These are phyloP conservation scores for Leptinotarsa tumamoca DNA, from an alignment of 2,888 invertebrate genomes.

Conservation along the genomic window DNA sequence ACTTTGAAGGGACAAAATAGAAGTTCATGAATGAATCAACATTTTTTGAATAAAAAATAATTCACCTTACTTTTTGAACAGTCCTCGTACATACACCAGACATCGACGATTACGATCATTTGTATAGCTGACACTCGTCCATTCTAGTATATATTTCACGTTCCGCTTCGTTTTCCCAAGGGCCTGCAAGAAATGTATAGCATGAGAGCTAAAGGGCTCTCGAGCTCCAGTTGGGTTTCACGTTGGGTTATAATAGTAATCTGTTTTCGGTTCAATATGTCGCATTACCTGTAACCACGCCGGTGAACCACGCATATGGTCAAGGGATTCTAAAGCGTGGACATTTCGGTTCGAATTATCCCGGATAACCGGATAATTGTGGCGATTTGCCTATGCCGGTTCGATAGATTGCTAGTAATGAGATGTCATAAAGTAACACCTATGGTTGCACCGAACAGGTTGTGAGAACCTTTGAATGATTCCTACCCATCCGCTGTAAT, in stretches of 20 bases:
- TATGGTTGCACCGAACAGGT: no score
- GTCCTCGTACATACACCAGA: background rate
- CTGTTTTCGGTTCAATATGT: slow-evolving; percentile 13
- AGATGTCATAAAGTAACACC: background rate
- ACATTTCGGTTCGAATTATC: background rate
- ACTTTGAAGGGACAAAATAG: no score
- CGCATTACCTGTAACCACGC: background rate
- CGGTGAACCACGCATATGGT: background rate
- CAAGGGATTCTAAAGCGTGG: background rate
- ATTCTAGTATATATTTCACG: background rate
- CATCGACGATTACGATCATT: slow-evolving; percentile 3
- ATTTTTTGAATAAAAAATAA: no score
- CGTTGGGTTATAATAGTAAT: background rate
- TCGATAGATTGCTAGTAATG: background rate
- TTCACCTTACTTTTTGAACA: no score
- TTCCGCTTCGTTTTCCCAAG: background rate
- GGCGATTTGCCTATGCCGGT: background rate
- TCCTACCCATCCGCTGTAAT: no score
- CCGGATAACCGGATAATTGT: background rate
- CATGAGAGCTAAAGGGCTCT: background rate
- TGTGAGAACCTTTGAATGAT: no score
- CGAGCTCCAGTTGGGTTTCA: background rate
- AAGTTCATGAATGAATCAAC: no score
- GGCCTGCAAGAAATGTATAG: background rate
- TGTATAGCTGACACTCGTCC: background rate